Base-by-base conservation (phyloP, 2,797 vertebrate species). In the Malacoctenus gilli region DNA sequence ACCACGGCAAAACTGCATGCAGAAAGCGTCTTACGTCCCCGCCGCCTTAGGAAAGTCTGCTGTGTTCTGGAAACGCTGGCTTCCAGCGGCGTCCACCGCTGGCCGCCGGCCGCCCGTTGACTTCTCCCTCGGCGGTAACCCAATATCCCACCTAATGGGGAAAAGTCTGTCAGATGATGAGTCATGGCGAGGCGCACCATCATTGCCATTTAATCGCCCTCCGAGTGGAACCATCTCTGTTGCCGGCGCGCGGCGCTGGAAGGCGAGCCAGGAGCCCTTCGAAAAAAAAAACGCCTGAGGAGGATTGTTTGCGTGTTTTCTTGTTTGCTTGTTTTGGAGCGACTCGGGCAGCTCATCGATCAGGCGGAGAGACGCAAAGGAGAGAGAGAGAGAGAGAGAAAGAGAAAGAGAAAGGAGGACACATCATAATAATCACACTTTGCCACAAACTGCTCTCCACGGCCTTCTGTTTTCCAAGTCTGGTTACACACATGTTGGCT, bases 401-500 rank as follows among this genome's bases (percentile, higher is more conserved):
- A 6, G 3, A 39, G 5, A 51, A 48, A 62, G 58, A 71, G 68
- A 64, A 68, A 83, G 57, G 56, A 41, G 73, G 69, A 69, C 69
- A 71, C 92, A 92, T 93, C 90, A 92, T 87, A 94, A 95, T 95
- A 93, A 95, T 95, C 92, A 87, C 92, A 92, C 86, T 85, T 92
- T 90, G 90, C 93, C 93, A 92, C 92, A 94, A 94, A 95, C 90
- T 91, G 89, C 92, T 93, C 93, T 93, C 85, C 51, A 34, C 72
- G 87, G 83, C 80, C 86, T 86, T 86, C 86, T 87, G 91, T 92
- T 94, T 95, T 94, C 91, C 93, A 95, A 91, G 90, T 92, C 91
- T 89, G 87, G 92, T 93, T 94, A 92, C 92, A 95, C 94, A 95
- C 93, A 91, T 92, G 92, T 93, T 95, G 93, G 93, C 93, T 93